Evolutionary conservation across 2,797 vertebrate species (phyloP), one percentile per base, ranked within the genome.

Genomic region (Schizothorax lantsangensis): DNA sequence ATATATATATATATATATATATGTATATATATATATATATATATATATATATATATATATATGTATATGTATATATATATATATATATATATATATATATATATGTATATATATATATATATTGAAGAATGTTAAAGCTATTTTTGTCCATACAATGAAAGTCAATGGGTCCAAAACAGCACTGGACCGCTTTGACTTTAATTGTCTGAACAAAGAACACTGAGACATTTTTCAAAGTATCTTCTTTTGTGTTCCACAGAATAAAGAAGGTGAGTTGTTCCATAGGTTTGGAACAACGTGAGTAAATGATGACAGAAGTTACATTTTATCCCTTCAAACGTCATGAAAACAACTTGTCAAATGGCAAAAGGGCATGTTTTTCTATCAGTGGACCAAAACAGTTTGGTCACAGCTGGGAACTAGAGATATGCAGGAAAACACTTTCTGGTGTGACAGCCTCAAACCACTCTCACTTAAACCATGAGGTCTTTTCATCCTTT

Each of bases 361-460:
- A 84, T 15, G 4, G 45, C 82, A 86, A 12, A 81, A 68, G 57
- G n/a, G 7, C 79, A 79, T 14, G 38, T 49, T 83, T 81, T 77
- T 77, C 62, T 68, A 69, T n/a, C 59, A 71, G 75, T 81, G 79
- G 33, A 81, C 83, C 77, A 86, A 85, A 49, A 23, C 59, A 45
- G 84, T 79, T 26, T 81, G 86, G 84, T 84, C 81, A 82, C 86
- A 86, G 88, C 89, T 89, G 88, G 86, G 71, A 86, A 86, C 77
- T 84, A 81, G 84, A 91, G 91, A 93, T 91, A 92, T 82, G 89
- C 57, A 83, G 66, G 30, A 90, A 83, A 85, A 30, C 84, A 62
- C 36, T 86, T 83, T 87, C 21, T 78, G 77, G 66, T 88, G 86
- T 88, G 87, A 92, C 87, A 88, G 88, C 87, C 75, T 87, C 83